phyloP scores from a whole-genome alignment of 2,888 invertebrate genomes.

The Apamea anceps region DNA sequence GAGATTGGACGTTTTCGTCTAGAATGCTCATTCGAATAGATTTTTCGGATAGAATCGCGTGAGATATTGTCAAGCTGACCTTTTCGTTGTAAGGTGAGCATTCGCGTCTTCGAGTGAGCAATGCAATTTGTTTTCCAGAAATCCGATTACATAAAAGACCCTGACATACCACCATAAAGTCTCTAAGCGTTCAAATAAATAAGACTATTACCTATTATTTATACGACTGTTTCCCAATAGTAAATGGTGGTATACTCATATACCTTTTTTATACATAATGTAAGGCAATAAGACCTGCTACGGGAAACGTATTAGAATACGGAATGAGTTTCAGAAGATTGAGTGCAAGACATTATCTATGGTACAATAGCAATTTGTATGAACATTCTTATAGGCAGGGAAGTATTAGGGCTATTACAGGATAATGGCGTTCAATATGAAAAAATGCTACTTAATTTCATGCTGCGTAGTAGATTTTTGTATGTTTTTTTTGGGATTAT shows the following conservation, averaged over 20 bases:
- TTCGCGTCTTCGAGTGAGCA: constrained; percentile 47
- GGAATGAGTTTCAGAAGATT: constrained; percentile 55
- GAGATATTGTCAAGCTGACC: constrained; percentile 57
- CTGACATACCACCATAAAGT: background rate
- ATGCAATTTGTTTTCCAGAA: constrained; percentile 56
- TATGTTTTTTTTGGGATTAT: background rate
- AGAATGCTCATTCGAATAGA: background rate
- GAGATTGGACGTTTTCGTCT: background rate
- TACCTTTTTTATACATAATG: constrained; percentile 40
- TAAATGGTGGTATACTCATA: constrained; percentile 18
- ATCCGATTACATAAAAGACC: constrained; percentile 46
- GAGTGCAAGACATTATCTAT: constrained; percentile 41
- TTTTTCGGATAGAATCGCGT: constrained; percentile 8
- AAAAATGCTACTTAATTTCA: background rate
- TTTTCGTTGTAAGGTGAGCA: constrained; percentile 54
- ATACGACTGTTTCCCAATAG: constrained; percentile 30
- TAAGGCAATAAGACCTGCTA: constrained; percentile 41
- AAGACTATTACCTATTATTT: constrained; percentile 16
- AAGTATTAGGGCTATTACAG: constrained; percentile 25
- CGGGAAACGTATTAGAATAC: constrained; percentile 54
- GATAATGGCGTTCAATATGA: constrained; percentile 29
- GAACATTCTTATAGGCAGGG: constrained; percentile 22
- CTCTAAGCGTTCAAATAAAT: constrained; percentile 4
- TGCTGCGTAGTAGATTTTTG: constrained; percentile 34
- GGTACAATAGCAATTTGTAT: constrained; percentile 54